Evolutionary conservation across 2,888 invertebrate genomes (phyloP).

Genomic region (Drosophila neonasuta): DNA sequence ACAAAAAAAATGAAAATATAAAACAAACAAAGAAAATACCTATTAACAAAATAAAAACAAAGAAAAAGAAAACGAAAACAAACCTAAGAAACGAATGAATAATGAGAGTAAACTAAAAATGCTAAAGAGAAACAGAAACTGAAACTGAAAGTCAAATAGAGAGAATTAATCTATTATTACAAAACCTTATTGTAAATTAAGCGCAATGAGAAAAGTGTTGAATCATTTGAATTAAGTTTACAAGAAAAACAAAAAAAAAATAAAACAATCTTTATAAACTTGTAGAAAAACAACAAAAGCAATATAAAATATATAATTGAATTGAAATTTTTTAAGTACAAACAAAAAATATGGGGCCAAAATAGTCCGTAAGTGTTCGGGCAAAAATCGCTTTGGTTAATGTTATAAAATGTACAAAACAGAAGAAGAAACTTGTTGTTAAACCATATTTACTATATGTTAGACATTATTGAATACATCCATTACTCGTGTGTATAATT

Average conservation of each 20-base stretch:
- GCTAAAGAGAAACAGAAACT: conserved; percentile 26
- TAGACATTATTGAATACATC: conserved; percentile 17
- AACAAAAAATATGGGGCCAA: conserved; percentile 79
- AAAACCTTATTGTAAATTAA: conserved; percentile 80
- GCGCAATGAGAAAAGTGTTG: conserved; percentile 55
- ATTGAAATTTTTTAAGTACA: conserved; percentile 31
- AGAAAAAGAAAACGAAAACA: conserved; percentile 27
- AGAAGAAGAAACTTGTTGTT: conserved; percentile 53
- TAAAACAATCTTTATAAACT: conserved; percentile 37
- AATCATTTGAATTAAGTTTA: conserved; percentile 49
- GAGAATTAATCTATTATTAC: conserved; percentile 65
- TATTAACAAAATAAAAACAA: conserved; percentile 29
- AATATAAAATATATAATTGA: conserved; percentile 27
- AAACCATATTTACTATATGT: conserved; percentile 21
- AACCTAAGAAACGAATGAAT: conserved; percentile 21
- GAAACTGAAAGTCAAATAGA: conserved; percentile 23
- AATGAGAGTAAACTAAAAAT: conserved; percentile 34
- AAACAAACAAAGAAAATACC: conserved; percentile 28
- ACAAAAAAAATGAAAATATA: conserved; percentile 30
- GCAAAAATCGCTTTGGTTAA: conserved; percentile 82
- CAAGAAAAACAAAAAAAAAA: neutral
- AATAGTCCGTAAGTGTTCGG: conserved; percentile 83
- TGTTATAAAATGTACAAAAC: conserved; percentile 71
- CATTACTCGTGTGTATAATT: conserved; percentile 35
- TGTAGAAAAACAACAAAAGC: conserved; percentile 76